These are phyloP conservation scores for Archilochus colubris DNA, from an alignment of 2,113 vertebrate species.

Conservation along the genomic window DNA sequence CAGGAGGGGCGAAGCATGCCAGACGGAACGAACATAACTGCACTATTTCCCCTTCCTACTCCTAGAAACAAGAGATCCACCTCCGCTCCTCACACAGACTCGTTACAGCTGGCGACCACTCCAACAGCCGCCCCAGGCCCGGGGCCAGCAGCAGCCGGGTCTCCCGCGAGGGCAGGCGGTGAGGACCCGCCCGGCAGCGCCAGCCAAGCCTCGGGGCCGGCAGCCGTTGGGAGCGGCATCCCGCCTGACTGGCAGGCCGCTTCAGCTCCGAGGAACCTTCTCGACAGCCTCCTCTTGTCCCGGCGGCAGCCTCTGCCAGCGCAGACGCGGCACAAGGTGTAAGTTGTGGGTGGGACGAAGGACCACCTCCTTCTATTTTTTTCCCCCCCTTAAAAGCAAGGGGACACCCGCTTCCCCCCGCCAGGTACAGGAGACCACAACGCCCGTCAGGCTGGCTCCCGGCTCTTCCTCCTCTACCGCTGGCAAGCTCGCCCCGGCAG, in stretches of 20 bases:
- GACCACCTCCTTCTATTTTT: not conserved
- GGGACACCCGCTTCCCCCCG: not conserved
- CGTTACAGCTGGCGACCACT: not conserved
- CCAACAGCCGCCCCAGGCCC: not conserved
- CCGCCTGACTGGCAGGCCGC: not conserved
- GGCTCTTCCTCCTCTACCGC: not conserved
- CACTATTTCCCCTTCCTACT: not conserved
- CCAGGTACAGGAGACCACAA: not conserved
- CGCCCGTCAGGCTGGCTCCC: not conserved
- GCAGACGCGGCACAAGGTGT: accelerated
- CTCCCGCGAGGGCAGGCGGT: too few species aligned
- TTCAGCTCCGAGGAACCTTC: not conserved
- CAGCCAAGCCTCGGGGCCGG: not conserved
- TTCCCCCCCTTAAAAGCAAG: too few species aligned
- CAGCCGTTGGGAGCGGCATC: slow-evolving; percentile 4
- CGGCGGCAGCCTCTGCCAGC: too few species aligned
- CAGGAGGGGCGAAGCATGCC: not conserved
- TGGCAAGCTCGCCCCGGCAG: slow-evolving; percentile 24
- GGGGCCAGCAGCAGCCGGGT: not conserved
- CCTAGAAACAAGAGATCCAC: not conserved
- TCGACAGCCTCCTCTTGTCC: not conserved
- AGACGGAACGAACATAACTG: not conserved
- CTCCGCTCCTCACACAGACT: not conserved
- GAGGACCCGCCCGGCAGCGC: too few species aligned
- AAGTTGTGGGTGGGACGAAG: not conserved